These are phyloP conservation scores for Diarsia rubi DNA, from an alignment of 2,888 invertebrate genomes.

Conservation along the genomic window DNA sequence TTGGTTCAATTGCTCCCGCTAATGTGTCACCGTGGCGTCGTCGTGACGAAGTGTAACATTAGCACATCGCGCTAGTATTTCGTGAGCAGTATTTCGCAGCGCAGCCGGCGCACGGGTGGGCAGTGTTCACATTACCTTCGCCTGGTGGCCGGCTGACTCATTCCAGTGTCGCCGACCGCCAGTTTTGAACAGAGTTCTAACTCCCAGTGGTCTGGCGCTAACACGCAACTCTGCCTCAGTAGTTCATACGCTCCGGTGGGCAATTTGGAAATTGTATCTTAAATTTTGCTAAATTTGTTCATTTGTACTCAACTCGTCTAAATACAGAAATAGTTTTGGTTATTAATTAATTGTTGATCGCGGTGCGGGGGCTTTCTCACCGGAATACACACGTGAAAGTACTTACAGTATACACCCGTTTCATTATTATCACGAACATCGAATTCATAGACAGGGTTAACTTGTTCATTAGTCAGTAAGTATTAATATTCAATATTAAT, in stretches of 20 bases:
- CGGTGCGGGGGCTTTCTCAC: constrained; percentile 9
- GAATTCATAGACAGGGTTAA: constrained; percentile 6
- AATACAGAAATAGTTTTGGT: constrained; percentile 56
- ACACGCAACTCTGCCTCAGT: constrained; percentile 86
- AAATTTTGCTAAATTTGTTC: constrained; percentile 73
- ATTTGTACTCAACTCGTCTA: constrained; percentile 63
- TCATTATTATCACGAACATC: constrained; percentile 20
- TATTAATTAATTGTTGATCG: constrained; percentile 43
- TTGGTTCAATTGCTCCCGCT: constrained; percentile 15
- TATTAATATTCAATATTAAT: neutral
- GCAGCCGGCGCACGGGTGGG: constrained; percentile 73
- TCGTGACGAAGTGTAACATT: constrained; percentile 60
- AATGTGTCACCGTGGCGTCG: constrained; percentile 41
- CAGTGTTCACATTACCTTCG: constrained; percentile 79
- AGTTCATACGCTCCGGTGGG: constrained; percentile 82
- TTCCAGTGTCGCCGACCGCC: constrained; percentile 76
- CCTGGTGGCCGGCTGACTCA: constrained; percentile 81
- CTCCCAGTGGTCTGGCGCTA: constrained; percentile 82
- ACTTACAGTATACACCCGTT: neutral
- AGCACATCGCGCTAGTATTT: constrained; percentile 67
- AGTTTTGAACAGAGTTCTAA: constrained; percentile 79
- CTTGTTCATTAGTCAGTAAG: constrained; percentile 11
- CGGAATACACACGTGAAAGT: neutral
- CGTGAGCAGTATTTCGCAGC: constrained; percentile 71
- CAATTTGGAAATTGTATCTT: constrained; percentile 82